Conservation (phyloP, 2,797 vertebrate genomes). For the Myotis myotis region DNA sequence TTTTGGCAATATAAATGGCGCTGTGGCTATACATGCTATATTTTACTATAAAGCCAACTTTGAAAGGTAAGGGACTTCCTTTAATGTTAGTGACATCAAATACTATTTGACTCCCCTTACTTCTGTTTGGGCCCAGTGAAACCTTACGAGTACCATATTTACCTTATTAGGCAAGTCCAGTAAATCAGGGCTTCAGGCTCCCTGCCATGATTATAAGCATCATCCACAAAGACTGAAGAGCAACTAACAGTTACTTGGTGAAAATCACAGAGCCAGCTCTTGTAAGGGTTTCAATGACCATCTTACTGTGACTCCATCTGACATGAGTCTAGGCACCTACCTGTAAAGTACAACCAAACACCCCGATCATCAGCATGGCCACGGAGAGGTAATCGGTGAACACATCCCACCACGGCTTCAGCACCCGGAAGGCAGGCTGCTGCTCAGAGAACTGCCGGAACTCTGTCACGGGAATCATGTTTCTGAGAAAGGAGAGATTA, state of each 20-base stretch:
- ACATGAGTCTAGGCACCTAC: slow-evolving; percentile 77
- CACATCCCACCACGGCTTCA: slow-evolving; percentile 99
- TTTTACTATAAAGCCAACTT: neutral
- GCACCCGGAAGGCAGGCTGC: slow-evolving; percentile 96
- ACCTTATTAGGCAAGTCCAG: neutral
- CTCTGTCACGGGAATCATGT: slow-evolving; percentile 98
- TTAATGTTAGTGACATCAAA: neutral
- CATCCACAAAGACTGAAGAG: neutral
- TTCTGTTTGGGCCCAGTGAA: neutral
- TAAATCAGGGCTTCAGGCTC: neutral
- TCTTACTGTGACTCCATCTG: rapidly evolving
- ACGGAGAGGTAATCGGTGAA: slow-evolving; percentile 98
- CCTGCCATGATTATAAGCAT: neutral
- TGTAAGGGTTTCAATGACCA: neutral
- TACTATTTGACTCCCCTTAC: neutral
- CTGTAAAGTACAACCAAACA: slow-evolving; percentile 98
- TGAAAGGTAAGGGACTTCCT: neutral
- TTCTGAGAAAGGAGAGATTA: slow-evolving; percentile 84
- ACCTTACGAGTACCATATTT: neutral
- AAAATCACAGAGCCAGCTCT: neutral
- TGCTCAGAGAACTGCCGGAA: slow-evolving; percentile 99
- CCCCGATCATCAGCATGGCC: slow-evolving; percentile 98
- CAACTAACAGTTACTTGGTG: neutral
- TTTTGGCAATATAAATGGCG: neutral
- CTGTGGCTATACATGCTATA: neutral